phyloP scores from a whole-genome alignment of 2,888 invertebrate species.

The Amphimallon solstitiale region DNA sequence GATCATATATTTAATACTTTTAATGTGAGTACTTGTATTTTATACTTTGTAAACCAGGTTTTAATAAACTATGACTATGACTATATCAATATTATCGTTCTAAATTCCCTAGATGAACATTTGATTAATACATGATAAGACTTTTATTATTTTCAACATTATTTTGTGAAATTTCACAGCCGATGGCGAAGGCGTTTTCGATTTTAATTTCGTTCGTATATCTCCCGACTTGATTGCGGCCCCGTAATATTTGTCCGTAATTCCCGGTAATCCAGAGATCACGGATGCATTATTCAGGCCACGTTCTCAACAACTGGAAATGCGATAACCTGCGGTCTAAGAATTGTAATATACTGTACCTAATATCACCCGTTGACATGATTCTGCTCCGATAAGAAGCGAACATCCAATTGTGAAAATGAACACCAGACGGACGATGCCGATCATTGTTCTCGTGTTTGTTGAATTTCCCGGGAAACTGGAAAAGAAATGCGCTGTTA shows the following conservation, averaged over 20 bases:
- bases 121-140: not conserved
- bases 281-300: not conserved
- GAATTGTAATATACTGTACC: constrained; percentile 30
- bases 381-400: constrained; percentile 8
- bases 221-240: constrained; percentile 5
- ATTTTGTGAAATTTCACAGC: not conserved
- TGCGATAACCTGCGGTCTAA: constrained; percentile 5
- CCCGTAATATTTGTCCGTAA: too few species aligned
- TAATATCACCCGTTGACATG: constrained; percentile 33
- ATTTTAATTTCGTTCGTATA: constrained; percentile 7
- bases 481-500: not conserved
- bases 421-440: not conserved
- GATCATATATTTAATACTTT: too few species aligned
- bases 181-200: not conserved
- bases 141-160: not conserved
- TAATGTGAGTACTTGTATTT: too few species aligned
- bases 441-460: not conserved
- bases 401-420: constrained; percentile 3
- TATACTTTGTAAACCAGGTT: too few species aligned
- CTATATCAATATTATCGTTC: too few species aligned
- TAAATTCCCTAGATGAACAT: too few species aligned
- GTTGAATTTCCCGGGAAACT: not conserved
- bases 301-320: constrained; percentile 10
- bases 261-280: not conserved
- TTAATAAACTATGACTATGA: too few species aligned